Conservation (phyloP, 2,113 vertebrate genomes). For the Epinephelus moara region DNA sequence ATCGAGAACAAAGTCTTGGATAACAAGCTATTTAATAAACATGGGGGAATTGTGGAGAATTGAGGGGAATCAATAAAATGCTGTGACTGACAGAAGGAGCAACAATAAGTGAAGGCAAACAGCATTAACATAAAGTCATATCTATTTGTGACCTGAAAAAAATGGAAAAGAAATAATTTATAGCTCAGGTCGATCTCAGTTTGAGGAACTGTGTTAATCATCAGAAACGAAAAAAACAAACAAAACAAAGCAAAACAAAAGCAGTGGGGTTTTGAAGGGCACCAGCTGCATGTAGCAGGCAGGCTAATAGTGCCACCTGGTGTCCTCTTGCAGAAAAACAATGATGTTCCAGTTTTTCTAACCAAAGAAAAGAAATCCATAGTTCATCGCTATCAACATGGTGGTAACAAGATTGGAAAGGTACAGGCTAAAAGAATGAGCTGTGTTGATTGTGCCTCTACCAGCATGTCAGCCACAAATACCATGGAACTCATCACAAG, state of each 20-base stretch:
- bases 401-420: not conserved
- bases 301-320: constrained; percentile 32
- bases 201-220: not conserved
- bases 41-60: constrained; percentile 24
- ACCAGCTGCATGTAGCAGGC: not conserved
- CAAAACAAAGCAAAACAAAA: not conserved
- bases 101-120: not conserved
- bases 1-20: constrained; percentile 17
- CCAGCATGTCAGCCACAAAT: not conserved
- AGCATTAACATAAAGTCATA: not conserved
- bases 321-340: not conserved
- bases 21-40: constrained; percentile 57
- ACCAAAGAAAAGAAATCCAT: not conserved
- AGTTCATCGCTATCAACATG: not conserved
- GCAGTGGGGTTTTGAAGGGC: not conserved
- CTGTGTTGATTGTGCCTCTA: not conserved
- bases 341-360: not conserved
- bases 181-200: not conserved
- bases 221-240: not conserved
- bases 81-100: constrained; percentile 13
- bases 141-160: not conserved
- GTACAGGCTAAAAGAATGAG: not conserved
- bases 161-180: not conserved
- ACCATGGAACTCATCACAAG: not conserved
- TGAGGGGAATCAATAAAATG: constrained; percentile 32